phyloP scores from a whole-genome alignment of 2,113 vertebrate genomes.

The Zosterops borbonicus region DNA sequence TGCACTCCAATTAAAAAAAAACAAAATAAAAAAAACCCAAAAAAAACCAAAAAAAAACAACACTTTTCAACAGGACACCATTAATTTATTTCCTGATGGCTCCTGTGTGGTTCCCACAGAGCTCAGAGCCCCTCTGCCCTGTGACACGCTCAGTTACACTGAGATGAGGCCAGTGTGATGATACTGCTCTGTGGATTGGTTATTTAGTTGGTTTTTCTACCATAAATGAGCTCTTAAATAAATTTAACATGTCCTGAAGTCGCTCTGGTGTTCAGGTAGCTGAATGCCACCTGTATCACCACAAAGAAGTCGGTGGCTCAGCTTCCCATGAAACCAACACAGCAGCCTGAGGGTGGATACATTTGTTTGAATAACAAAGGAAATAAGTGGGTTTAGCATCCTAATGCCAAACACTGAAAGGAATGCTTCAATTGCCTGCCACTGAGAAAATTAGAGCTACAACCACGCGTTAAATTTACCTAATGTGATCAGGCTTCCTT shows the following conservation, averaged over 20 bases:
- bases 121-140: neutral
- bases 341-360: neutral
- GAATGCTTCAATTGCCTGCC: neutral
- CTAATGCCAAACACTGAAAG: neutral
- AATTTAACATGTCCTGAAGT: neutral
- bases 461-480: neutral
- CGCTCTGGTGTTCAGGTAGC: neutral
- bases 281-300: neutral
- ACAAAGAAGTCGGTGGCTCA: neutral
- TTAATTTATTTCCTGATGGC: neutral
- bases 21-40: no score
- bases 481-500: neutral
- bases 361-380: neutral
- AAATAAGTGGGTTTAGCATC: neutral
- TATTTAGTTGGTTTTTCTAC: neutral
- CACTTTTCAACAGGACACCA: neutral
- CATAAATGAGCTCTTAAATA: neutral
- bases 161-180: neutral
- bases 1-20: neutral
- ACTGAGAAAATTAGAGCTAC: neutral
- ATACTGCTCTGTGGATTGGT: neutral
- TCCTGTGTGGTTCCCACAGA: neutral
- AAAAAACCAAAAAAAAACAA: neutral
- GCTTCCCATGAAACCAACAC: neutral
- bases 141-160: neutral